A percentile compares a stretch with the other conserved stretches of the same genome.
phyloP scores from a whole-genome alignment of 2,888 invertebrate species.

The Ernsta delagoae region DNA sequence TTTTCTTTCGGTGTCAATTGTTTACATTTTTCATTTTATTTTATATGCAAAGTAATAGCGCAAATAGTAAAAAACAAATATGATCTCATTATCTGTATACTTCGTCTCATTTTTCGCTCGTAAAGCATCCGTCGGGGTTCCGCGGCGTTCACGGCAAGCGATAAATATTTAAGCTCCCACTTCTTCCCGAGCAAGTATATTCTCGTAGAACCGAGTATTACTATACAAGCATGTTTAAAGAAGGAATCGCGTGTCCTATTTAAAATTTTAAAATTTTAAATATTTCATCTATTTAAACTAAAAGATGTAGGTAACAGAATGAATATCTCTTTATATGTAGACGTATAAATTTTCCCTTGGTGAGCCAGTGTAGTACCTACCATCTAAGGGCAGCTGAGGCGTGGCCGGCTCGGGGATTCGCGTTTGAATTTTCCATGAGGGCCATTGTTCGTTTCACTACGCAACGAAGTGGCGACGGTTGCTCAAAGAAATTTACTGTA shows the following conservation, averaged over 20 bases:
- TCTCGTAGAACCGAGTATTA: constrained; percentile 44
- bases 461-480: constrained; percentile 45
- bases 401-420: constrained; percentile 43
- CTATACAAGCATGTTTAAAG: constrained; percentile 47
- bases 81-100: constrained; percentile 9
- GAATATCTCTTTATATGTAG: too few species aligned
- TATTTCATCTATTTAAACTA: too few species aligned
- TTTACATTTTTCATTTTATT: constrained; percentile 7
- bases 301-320: too few species aligned
- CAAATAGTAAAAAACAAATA: constrained; percentile 10
- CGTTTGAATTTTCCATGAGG: constrained; percentile 72
- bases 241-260: constrained; percentile 16
- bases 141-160: constrained; percentile 48
- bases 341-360: too few species aligned
- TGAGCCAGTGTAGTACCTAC: neutral
- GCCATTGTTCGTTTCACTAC: constrained; percentile 63
- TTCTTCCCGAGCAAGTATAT: constrained; percentile 42
- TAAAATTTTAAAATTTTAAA: constrained; percentile 45
- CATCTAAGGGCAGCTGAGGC: constrained; percentile 40
- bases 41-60: constrained; percentile 10
- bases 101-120: constrained; percentile 54
- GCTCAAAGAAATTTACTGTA: constrained; percentile 51
- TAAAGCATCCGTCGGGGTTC: constrained; percentile 26
- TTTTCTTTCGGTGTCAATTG: too few species aligned
- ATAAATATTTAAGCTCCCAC: constrained; percentile 56